Evolutionary conservation across 2,888 invertebrate genomes (phyloP).

Genomic region (Campaea margaritaria): DNA sequence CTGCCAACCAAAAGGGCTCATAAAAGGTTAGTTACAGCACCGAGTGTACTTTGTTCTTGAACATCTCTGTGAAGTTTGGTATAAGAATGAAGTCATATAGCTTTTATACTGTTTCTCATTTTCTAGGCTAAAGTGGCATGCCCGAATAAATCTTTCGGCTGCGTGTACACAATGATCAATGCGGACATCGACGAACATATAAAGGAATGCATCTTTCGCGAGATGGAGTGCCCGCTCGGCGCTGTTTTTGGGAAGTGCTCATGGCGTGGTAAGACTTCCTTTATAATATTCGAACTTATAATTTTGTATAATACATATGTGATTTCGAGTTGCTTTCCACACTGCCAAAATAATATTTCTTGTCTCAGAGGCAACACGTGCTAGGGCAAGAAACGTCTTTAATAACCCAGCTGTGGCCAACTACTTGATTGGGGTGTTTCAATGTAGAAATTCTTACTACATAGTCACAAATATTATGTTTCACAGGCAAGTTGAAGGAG

Average conservation of each 20-base stretch:
- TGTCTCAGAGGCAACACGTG: too few species aligned
- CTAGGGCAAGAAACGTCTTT: too few species aligned
- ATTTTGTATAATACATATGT: too few species aligned
- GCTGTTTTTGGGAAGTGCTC: slow-evolving; percentile 73
- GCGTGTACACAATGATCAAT: slow-evolving; percentile 61
- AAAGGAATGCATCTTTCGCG: slow-evolving; percentile 75
- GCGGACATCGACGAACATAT: slow-evolving; percentile 65
- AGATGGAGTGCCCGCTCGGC: slow-evolving; percentile 72
- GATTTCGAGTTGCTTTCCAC: too few species aligned
- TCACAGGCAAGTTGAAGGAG: slow-evolving; percentile 65
- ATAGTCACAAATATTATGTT: neutral
- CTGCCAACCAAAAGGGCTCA: too few species aligned
- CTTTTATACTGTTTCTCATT: neutral
- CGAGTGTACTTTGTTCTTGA: too few species aligned
- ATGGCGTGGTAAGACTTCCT: slow-evolving; percentile 68
- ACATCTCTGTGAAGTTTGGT: too few species aligned
- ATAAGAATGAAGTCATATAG: neutral
- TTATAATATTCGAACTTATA: neutral
- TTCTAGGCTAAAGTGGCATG: slow-evolving; percentile 67
- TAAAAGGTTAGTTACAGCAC: too few species aligned
- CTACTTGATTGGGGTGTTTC: too few species aligned
- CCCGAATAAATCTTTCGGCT: slow-evolving; percentile 67
- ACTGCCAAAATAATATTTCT: too few species aligned
- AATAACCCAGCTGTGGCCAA: too few species aligned
- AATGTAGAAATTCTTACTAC: too few species aligned